Conservation (phyloP, 53 echinoderm and acorn worm genomes). For the Hippasteria phrygiana region DNA sequence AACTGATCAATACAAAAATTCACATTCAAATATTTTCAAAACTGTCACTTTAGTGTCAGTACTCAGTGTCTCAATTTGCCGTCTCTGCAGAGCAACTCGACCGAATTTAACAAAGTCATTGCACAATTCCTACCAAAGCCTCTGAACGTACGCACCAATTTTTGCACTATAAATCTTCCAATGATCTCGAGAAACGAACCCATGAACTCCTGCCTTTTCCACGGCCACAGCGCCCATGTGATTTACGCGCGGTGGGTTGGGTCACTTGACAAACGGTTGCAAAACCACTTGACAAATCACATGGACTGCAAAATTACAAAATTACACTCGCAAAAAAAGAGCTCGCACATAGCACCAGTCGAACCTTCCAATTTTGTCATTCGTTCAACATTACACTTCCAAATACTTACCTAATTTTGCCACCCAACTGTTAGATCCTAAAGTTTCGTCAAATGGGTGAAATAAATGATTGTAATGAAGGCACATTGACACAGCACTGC, state of each 20-base stretch:
- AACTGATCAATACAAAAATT: constrained; percentile 30
- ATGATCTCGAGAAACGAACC: too few relatives aligned
- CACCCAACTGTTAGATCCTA: not conserved
- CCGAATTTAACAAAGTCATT: too few relatives aligned
- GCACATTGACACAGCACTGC: constrained; percentile 12
- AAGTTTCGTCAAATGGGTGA: not conserved
- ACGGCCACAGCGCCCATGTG: too few relatives aligned
- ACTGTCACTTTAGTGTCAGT: not conserved
- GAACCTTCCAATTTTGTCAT: not conserved
- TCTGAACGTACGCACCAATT: too few relatives aligned
- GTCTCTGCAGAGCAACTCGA: too few relatives aligned
- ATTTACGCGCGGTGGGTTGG: constrained; percentile 37
- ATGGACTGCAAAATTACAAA: too few relatives aligned
- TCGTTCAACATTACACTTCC: too few relatives aligned
- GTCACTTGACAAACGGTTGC: constrained; percentile 23
- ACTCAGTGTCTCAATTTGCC: too few relatives aligned
- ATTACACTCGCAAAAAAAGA: not conserved
- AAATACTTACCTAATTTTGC: constrained; percentile 27
- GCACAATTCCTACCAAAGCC: too few relatives aligned
- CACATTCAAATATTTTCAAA: not conserved
- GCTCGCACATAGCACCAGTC: not conserved
- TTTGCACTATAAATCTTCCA: too few relatives aligned
- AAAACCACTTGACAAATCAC: constrained; percentile 50
- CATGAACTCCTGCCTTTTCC: too few relatives aligned
- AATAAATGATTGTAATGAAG: constrained; percentile 40